Conservation (phyloP, 2,888 invertebrate genomes). For the Zhuqinia jingwanae region DNA sequence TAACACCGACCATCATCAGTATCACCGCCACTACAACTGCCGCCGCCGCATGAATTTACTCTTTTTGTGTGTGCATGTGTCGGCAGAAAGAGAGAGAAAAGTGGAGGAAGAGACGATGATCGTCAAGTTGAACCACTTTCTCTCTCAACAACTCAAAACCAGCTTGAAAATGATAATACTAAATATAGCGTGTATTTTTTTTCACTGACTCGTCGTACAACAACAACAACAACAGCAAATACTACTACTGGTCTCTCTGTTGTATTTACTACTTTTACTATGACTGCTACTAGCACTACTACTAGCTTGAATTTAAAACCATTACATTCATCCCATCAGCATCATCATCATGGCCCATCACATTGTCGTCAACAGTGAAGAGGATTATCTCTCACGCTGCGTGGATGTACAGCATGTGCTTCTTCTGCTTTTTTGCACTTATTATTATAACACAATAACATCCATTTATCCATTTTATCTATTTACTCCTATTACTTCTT, state of each 20-base stretch:
- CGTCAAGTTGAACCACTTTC: slow-evolving; percentile 38
- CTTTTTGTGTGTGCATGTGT: no score
- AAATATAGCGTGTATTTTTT: background rate
- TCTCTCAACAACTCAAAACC: background rate
- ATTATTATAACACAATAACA: no score
- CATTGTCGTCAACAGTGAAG: slow-evolving; percentile 55
- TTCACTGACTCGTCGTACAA: no score
- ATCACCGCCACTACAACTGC: background rate
- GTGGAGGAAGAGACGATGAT: background rate
- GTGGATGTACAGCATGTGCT: background rate
- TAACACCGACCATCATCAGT: slow-evolving; percentile 17
- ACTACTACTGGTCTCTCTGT: background rate
- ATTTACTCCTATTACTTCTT: background rate
- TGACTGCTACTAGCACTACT: no score
- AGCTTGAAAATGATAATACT: slow-evolving; percentile 1
- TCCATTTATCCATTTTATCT: no score
- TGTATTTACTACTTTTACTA: slow-evolving; percentile 23
- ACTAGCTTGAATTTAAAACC: slow-evolving; percentile 42
- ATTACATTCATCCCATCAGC: slow-evolving; percentile 57
- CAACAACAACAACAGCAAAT: no score
- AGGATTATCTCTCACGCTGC: slow-evolving; percentile 43
- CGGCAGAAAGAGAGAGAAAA: background rate
- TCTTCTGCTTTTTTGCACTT: background rate
- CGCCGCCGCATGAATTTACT: background rate
- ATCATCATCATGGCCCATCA: slow-evolving; percentile 46